Evolutionary conservation across 1,140 invertebrate genomes (phyloP).

Genomic region (Pollicipes pollicipes): DNA sequence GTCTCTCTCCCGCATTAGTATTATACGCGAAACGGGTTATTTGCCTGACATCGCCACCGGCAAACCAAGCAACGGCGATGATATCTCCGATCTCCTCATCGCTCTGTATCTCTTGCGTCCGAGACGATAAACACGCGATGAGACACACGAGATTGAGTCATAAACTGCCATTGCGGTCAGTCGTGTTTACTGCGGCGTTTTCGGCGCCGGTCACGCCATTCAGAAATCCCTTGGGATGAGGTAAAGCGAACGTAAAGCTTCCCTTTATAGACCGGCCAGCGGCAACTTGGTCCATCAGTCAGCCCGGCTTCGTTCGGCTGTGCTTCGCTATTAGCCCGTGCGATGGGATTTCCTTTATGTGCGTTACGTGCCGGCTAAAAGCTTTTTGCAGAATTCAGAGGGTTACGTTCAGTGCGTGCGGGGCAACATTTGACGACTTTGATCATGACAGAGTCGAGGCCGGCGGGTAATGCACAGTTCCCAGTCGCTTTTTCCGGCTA

Average conservation of each 20-base stretch:
- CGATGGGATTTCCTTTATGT: background rate
- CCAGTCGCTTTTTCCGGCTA: no score
- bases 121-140: no score
- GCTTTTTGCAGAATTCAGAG: background rate
- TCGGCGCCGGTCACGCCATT: background rate
- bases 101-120: no score
- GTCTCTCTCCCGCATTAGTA: no score
- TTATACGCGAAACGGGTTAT: no score
- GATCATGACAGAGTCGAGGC: background rate
- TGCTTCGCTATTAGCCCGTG: background rate
- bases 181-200: background rate
- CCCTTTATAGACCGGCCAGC: background rate
- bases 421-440: background rate
- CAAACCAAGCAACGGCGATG: no score
- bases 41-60: no score
- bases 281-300: background rate
- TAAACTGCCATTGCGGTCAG: background rate
- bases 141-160: background rate
- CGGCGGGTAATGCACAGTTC: no score
- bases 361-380: background rate
- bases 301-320: background rate
- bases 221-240: background rate
- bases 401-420: no score
- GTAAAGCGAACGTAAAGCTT: background rate
- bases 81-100: no score